phyloP scores from a whole-genome alignment of 2,797 vertebrate genomes.

The Eurystomus glaucurus region DNA sequence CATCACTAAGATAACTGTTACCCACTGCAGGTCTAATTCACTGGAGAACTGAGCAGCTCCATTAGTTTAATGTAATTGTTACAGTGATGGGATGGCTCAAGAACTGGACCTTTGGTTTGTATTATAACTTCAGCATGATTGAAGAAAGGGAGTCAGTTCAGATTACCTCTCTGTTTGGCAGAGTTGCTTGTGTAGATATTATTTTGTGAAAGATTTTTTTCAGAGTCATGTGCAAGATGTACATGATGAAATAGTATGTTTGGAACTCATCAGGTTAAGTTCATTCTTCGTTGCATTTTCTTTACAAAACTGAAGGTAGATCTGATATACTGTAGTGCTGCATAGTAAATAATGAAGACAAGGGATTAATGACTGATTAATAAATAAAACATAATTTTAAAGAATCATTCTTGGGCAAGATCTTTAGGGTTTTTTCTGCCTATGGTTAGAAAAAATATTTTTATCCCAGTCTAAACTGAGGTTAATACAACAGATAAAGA shows the following conservation, averaged over 20 bases:
- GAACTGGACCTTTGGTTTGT: background rate
- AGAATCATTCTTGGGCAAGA: background rate
- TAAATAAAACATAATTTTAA: background rate
- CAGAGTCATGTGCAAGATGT: background rate
- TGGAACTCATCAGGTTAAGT: background rate
- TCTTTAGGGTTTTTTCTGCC: background rate
- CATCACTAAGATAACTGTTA: background rate
- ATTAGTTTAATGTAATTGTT: background rate
- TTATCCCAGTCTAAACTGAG: background rate
- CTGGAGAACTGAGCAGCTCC: background rate
- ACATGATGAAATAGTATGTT: background rate
- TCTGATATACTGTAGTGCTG: background rate
- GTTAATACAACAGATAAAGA: background rate
- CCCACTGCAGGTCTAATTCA: background rate
- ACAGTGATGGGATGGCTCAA: background rate
- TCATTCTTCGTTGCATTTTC: background rate
- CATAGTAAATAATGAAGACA: background rate
- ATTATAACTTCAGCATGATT: background rate
- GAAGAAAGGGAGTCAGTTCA: background rate
- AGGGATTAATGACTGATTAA: background rate
- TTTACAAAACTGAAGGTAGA: background rate
- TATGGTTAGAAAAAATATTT: background rate
- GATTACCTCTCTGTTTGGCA: background rate
- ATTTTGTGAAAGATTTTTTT: background rate
- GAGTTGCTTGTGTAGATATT: background rate